phyloP scores from a whole-genome alignment of 2,113 vertebrate genomes.

The Lynx canadensis region DNA sequence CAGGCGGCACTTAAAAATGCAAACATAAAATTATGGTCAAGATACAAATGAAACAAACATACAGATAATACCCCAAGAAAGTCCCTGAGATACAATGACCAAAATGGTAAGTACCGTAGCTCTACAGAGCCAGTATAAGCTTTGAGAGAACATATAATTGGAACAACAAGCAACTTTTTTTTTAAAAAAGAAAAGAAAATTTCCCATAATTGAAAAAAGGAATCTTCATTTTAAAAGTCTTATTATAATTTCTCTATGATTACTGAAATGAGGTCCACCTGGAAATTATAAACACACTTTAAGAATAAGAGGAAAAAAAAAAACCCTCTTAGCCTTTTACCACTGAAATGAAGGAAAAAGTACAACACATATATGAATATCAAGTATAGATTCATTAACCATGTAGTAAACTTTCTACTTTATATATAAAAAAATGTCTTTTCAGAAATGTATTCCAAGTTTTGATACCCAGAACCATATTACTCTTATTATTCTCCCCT shows the following conservation, averaged over 20 bases:
- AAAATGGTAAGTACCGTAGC: neutral
- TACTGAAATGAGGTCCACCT: neutral
- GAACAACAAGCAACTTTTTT: neutral
- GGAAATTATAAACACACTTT: neutral
- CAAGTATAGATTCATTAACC: neutral
- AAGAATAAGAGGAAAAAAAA: neutral
- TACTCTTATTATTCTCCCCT: neutral
- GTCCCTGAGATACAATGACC: neutral
- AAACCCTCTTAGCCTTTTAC: neutral
- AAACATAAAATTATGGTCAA: neutral
- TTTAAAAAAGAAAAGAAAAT: neutral
- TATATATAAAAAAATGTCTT: neutral
- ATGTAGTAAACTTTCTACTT: neutral
- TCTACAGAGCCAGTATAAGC: neutral
- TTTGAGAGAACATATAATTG: neutral
- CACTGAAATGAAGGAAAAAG: neutral
- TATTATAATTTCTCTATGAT: neutral
- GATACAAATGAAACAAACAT: neutral
- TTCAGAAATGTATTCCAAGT: neutral
- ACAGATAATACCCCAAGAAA: neutral
- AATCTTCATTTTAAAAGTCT: neutral
- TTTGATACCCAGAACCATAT: neutral
- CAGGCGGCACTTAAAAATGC: neutral
- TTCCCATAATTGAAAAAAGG: neutral
- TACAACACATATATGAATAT: neutral